These are phyloP conservation scores for Synergus itoensis DNA, from an alignment of 2,888 invertebrate species.

Conservation along the genomic window DNA sequence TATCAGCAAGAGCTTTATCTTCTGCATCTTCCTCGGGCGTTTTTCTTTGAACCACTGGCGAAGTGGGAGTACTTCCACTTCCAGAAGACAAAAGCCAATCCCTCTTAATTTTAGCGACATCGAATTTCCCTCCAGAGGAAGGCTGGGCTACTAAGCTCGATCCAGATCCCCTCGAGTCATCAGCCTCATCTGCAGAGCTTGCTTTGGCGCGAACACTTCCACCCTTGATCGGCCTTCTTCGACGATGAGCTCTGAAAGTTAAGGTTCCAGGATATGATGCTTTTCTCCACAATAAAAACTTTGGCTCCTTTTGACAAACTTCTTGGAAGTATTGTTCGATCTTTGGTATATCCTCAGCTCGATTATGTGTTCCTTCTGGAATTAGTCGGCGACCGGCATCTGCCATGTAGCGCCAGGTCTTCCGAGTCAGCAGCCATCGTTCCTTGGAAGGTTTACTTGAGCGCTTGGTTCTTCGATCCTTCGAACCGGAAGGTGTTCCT, in stretches of 20 bases:
- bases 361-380: slow-evolving; percentile 88
- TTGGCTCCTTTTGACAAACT: slow-evolving; percentile 87
- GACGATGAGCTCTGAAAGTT: slow-evolving; percentile 79
- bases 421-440: slow-evolving; percentile 92
- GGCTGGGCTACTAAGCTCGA: slow-evolving; percentile 72
- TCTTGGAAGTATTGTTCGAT: slow-evolving; percentile 92
- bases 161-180: slow-evolving; percentile 72
- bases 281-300: slow-evolving; percentile 90
- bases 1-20: slow-evolving; percentile 81
- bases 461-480: slow-evolving; percentile 82
- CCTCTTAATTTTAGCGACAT: slow-evolving; percentile 84
- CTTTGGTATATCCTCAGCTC: slow-evolving; percentile 87
- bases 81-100: slow-evolving; percentile 81
- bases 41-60: slow-evolving; percentile 65
- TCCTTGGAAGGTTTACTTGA: slow-evolving; percentile 84
- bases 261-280: slow-evolving; percentile 87
- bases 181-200: slow-evolving; percentile 84
- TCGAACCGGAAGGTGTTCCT: slow-evolving; percentile 73
- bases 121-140: slow-evolving; percentile 80
- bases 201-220: slow-evolving; percentile 85
- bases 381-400: slow-evolving; percentile 92
- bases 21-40: slow-evolving; percentile 77
- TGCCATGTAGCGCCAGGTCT: slow-evolving; percentile 96
- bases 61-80: slow-evolving; percentile 70
- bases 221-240: slow-evolving; percentile 81